Conservation (phyloP, 2,113 vertebrate species). For the Diadophis punctatus region DNA sequence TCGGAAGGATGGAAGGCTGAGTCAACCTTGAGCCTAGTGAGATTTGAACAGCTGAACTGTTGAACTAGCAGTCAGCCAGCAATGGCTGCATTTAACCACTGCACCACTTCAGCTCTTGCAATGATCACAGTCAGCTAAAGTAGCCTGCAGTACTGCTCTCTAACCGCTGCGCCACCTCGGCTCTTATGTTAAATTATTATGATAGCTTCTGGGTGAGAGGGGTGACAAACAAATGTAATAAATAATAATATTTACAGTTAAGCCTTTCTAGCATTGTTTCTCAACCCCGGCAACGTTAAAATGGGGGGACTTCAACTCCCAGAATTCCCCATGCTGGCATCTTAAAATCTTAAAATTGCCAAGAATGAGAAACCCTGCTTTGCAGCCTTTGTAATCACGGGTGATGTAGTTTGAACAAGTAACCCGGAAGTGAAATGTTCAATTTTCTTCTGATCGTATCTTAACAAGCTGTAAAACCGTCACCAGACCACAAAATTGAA, state of each 20-base stretch:
- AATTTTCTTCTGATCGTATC: neutral
- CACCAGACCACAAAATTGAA: neutral
- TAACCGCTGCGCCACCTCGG: too few relatives aligned
- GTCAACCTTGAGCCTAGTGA: too few relatives aligned
- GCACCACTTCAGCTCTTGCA: too few relatives aligned
- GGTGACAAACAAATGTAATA: neutral
- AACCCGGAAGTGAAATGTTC: neutral
- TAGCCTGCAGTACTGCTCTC: too few relatives aligned
- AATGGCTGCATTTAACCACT: too few relatives aligned
- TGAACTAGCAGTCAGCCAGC: too few relatives aligned
- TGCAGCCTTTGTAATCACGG: neutral
- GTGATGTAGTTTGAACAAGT: neutral
- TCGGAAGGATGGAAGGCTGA: too few relatives aligned
- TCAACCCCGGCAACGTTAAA: neutral
- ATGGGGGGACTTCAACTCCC: neutral
- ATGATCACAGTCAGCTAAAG: too few relatives aligned
- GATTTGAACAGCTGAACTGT: too few relatives aligned
- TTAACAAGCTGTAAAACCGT: neutral
- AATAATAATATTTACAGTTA: neutral
- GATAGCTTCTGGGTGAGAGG: neutral
- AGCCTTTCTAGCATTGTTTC: neutral
- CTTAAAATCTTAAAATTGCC: neutral
- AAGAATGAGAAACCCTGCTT: neutral
- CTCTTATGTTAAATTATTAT: neutral
- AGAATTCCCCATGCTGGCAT: neutral